These are phyloP conservation scores for Vollenhovia emeryi DNA, from an alignment of 1,140 invertebrate species.

Conservation along the genomic window DNA sequence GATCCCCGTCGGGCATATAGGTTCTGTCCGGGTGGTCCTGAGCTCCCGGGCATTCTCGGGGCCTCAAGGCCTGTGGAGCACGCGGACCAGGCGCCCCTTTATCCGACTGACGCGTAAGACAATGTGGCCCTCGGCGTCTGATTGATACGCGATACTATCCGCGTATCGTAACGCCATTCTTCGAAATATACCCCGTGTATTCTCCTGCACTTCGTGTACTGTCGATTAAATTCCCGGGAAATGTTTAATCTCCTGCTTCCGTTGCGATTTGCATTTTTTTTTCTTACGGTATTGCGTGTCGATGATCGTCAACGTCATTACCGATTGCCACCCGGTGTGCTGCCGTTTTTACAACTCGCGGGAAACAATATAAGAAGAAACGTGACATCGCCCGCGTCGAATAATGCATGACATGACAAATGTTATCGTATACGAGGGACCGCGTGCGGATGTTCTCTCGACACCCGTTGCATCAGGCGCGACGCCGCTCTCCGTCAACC, in stretches of 20 bases:
- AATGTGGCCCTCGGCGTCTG: constrained; percentile 78
- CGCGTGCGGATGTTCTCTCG: constrained; percentile 51
- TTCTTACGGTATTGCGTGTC: not conserved
- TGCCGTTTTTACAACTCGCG: not conserved
- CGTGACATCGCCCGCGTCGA: not conserved
- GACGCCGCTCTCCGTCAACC: constrained; percentile 78
- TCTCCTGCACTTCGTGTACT: not conserved
- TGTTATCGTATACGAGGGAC: not conserved
- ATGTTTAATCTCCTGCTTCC: no score
- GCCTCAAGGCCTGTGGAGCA: constrained; percentile 58
- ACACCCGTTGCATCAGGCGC: constrained; percentile 72
- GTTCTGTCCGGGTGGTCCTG: constrained; percentile 81
- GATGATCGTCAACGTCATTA: not conserved
- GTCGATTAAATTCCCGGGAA: not conserved
- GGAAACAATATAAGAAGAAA: not conserved
- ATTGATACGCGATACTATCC: constrained; percentile 83
- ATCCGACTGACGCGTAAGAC: constrained; percentile 80
- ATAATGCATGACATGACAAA: constrained; percentile 13
- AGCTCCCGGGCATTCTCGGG: constrained; percentile 65
- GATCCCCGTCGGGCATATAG: constrained; percentile 77
- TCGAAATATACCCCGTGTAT: constrained; percentile 72
- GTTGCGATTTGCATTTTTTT: not conserved
- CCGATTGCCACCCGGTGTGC: not conserved
- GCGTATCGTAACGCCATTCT: constrained; percentile 73
- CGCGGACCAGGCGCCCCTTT: constrained; percentile 72